Evolutionary conservation across 2,113 vertebrate species (phyloP).

Genomic region (Chaenocephalus aceratus): DNA sequence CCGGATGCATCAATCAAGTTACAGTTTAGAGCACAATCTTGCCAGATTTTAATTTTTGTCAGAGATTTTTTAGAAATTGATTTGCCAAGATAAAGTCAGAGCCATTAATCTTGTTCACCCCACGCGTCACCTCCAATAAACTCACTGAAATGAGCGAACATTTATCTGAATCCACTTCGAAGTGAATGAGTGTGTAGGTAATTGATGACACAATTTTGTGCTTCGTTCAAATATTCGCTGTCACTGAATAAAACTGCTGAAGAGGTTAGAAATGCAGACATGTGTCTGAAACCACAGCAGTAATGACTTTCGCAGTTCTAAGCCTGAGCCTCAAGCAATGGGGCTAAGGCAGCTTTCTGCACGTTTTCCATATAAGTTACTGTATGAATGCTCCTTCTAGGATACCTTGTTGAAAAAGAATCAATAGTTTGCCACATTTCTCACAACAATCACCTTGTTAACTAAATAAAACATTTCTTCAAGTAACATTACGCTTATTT

Average conservation of each 20-base stretch:
- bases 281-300: slow-evolving; percentile 63
- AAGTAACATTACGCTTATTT: not conserved
- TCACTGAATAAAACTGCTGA: slow-evolving; percentile 54
- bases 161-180: slow-evolving; percentile 43
- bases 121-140: slow-evolving; percentile 74
- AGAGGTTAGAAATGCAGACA: slow-evolving; percentile 62
- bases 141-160: slow-evolving; percentile 61
- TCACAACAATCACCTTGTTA: slow-evolving; percentile 29
- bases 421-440: slow-evolving; percentile 36
- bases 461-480: not conserved
- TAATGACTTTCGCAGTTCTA: slow-evolving; percentile 76
- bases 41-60: slow-evolving; percentile 73
- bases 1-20: slow-evolving; percentile 75
- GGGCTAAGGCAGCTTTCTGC: slow-evolving; percentile 44
- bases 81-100: slow-evolving; percentile 82
- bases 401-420: slow-evolving; percentile 12
- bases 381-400: slow-evolving; percentile 54
- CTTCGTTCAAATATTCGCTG: slow-evolving; percentile 65
- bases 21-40: slow-evolving; percentile 60
- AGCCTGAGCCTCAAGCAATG: slow-evolving; percentile 32
- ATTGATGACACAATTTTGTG: slow-evolving; percentile 72
- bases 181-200: slow-evolving; percentile 58
- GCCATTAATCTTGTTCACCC: slow-evolving; percentile 75
- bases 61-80: slow-evolving; percentile 81
- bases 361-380: slow-evolving; percentile 37